phyloP scores from a whole-genome alignment of 2,113 vertebrate genomes.

The Ptyas mucosa region DNA sequence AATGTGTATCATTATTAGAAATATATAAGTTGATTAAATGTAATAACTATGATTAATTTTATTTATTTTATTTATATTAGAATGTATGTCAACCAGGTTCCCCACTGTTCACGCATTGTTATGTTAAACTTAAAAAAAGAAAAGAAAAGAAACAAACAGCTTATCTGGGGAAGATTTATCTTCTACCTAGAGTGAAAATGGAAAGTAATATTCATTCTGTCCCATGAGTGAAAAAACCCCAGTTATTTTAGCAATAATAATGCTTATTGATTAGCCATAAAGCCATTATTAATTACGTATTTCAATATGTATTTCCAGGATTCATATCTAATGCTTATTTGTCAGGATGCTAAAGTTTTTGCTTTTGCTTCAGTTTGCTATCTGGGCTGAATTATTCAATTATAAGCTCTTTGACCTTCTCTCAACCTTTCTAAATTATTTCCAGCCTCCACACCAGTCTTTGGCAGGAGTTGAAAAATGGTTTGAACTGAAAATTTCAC shows the following conservation, averaged over 20 bases:
- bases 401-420: constrained; percentile 62
- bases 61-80: too few relatives aligned
- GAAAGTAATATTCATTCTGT: constrained; percentile 65
- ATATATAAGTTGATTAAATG: too few relatives aligned
- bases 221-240: constrained; percentile 51
- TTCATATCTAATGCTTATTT: constrained; percentile 59
- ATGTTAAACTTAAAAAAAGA: too few relatives aligned
- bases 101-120: too few relatives aligned
- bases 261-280: not conserved
- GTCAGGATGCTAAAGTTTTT: constrained; percentile 58
- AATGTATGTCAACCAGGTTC: too few relatives aligned
- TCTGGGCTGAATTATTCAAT: constrained; percentile 66
- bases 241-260: constrained; percentile 50
- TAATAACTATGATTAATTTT: too few relatives aligned
- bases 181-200: constrained; percentile 58
- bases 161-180: constrained; percentile 55
- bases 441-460: constrained; percentile 54
- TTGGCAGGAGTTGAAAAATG: constrained; percentile 54
- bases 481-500: constrained; percentile 44
- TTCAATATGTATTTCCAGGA: constrained; percentile 61
- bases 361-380: constrained; percentile 63
- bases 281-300: constrained; percentile 40
- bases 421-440: constrained; percentile 62
- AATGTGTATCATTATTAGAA: too few relatives aligned
- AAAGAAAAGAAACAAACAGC: constrained; percentile 47